Conservation (phyloP, 2,888 invertebrate species). For the Erynnis tages region DNA sequence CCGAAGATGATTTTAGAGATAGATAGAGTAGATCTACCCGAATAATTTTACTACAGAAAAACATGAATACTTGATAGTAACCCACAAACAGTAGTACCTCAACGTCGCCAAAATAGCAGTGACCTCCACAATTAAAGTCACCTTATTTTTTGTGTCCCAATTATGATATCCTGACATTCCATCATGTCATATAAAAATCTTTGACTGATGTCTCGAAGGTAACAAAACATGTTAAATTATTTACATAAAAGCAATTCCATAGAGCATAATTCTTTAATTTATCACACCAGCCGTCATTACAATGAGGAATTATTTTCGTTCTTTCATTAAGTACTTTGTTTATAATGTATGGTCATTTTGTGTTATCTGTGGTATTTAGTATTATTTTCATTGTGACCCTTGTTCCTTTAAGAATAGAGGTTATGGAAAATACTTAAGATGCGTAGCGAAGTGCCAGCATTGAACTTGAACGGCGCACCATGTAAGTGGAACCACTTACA, state of each 20-base stretch:
- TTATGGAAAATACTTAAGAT: constrained; percentile 16
- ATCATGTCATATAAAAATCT: too few relatives aligned
- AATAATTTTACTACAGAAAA: too few relatives aligned
- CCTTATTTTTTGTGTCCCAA: too few relatives aligned
- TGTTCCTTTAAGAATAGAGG: constrained; percentile 4
- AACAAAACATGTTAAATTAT: neutral
- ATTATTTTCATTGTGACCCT: constrained; percentile 7
- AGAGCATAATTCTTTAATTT: constrained; percentile 1
- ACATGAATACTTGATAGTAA: too few relatives aligned
- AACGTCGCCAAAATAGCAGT: too few relatives aligned
- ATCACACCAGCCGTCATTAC: constrained; percentile 7
- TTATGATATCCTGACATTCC: neutral
- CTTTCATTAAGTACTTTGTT: constrained; percentile 7
- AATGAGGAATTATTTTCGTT: constrained; percentile 8
- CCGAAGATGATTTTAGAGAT: too few relatives aligned
- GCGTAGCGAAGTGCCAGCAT: constrained; percentile 25
- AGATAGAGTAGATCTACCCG: too few relatives aligned
- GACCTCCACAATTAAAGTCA: too few relatives aligned
- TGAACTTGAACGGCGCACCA: constrained; percentile 24
- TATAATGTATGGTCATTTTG: constrained; percentile 20
- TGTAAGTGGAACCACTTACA: constrained; percentile 26
- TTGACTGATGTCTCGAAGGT: neutral
- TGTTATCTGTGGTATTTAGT: constrained; percentile 5
- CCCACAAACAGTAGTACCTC: too few relatives aligned
- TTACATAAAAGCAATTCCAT: neutral